Evolutionary conservation across 1,140 invertebrate genomes (phyloP).

Genomic region (Aleiodes sp.): DNA sequence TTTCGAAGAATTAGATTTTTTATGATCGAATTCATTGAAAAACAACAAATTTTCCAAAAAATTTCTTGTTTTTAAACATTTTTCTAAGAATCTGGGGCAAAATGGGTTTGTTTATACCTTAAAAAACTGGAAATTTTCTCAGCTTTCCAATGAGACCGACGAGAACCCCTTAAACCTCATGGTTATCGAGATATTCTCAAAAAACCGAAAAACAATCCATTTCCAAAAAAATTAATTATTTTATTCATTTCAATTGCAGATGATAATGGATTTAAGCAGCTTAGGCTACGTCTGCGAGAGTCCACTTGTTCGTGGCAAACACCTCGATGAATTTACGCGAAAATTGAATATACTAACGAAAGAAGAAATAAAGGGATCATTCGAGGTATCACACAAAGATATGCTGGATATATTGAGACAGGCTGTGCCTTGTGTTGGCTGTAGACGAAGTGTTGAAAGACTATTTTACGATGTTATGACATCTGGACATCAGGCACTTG

Average conservation of each 20-base stretch:
- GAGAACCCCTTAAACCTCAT: too few relatives aligned
- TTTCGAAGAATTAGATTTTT: too few relatives aligned
- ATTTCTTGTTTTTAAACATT: too few relatives aligned
- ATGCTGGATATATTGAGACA: conserved; percentile 85
- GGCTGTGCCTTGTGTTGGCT: conserved; percentile 91
- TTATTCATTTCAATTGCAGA: conserved; percentile 69
- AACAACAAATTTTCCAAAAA: too few relatives aligned
- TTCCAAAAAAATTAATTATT: conserved; percentile 33
- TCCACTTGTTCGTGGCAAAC: conserved; percentile 78
- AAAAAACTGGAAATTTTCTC: too few relatives aligned
- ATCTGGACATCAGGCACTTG: conserved; percentile 83
- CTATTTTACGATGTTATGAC: conserved; percentile 84
- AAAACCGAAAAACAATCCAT: conserved; percentile 6
- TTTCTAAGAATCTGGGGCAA: too few relatives aligned
- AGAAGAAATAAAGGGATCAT: conserved; percentile 80
- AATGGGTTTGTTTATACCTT: too few relatives aligned
- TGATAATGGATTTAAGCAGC: conserved; percentile 89
- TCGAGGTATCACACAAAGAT: conserved; percentile 84
- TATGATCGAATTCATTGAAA: too few relatives aligned
- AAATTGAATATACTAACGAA: conserved; percentile 82
- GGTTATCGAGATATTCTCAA: too few relatives aligned
- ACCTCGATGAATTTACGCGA: conserved; percentile 83
- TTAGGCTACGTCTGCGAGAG: conserved; percentile 83
- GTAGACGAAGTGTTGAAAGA: conserved; percentile 87
- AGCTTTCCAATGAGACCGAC: too few relatives aligned